A percentile compares a stretch with the other conserved stretches of the same genome.
phyloP scores from a whole-genome alignment of 1,140 invertebrate species.

The Polyergus mexicanus region DNA sequence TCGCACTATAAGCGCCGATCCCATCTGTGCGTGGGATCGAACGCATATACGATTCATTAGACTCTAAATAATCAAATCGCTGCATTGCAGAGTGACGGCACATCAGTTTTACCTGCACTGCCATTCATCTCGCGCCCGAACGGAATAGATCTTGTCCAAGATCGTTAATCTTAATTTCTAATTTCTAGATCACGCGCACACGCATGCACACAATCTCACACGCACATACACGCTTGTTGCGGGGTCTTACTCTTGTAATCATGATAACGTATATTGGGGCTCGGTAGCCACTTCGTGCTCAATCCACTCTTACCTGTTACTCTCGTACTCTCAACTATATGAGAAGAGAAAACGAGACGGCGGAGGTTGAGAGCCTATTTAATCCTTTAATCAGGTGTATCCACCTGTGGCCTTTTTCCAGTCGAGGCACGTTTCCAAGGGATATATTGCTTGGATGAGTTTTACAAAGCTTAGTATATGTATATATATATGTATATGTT shows the following conservation, averaged over 20 bases:
- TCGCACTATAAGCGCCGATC: not conserved
- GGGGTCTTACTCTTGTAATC: not conserved
- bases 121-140: conserved; percentile 17
- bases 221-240: not conserved
- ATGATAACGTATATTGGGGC: not conserved
- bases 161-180: conserved; percentile 49
- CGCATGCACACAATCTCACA: not conserved
- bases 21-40: not conserved
- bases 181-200: conserved; percentile 19
- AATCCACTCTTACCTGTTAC: conserved; percentile 4
- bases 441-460: not conserved
- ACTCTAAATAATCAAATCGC: conserved; percentile 76
- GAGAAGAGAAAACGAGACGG: not conserved
- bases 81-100: conserved; percentile 67
- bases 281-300: not conserved
- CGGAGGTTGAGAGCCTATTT: conserved; percentile 2
- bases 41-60: conserved; percentile 58
- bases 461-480: not conserved
- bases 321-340: not conserved
- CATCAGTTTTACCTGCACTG: conserved; percentile 33
- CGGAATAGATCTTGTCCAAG: not conserved
- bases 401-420: conserved; percentile 5
- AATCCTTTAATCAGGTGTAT: conserved; percentile 19
- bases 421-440: not conserved
- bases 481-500: not conserved